Percentiles rank a stretch among this genome's conserved stretches.
phyloP scores from a whole-genome alignment of 2,888 invertebrate genomes.

The Drosophila niveifrons region DNA sequence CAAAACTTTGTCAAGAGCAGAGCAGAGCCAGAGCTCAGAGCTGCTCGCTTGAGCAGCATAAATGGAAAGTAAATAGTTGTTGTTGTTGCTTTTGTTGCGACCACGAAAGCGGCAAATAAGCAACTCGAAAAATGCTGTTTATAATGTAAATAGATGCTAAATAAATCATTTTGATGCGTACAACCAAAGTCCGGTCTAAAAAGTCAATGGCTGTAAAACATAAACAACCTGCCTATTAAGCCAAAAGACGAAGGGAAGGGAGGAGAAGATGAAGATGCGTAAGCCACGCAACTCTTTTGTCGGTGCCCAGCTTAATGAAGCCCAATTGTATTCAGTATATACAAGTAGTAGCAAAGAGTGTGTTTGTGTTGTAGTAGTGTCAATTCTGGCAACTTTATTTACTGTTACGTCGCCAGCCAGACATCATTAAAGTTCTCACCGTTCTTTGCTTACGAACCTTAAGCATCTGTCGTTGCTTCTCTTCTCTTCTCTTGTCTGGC shows the following conservation, averaged over 20 bases:
- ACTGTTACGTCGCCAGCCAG: conserved; percentile 40
- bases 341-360: too few relatives aligned
- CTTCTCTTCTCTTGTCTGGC: conserved; percentile 2
- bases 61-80: conserved; percentile 77
- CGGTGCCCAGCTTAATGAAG: conserved; percentile 44
- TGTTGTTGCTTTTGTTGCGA: conserved; percentile 42
- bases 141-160: conserved; percentile 70
- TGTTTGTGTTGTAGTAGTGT: conserved; percentile 22
- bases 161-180: conserved; percentile 76
- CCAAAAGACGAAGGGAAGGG: not conserved
- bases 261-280: too few relatives aligned
- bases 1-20: conserved; percentile 79
- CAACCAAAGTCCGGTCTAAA: conserved; percentile 68
- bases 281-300: conserved; percentile 5
- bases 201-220: conserved; percentile 67
- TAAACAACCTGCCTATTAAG: conserved; percentile 53
- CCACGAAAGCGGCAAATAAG: conserved; percentile 54
- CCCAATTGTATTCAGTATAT: conserved; percentile 41
- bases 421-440: conserved; percentile 39
- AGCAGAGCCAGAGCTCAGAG: conserved; percentile 13
- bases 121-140: conserved; percentile 58
- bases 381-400: conserved; percentile 40
- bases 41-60: conserved; percentile 47
- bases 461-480: conserved; percentile 13
- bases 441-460: not conserved